Conservation (phyloP, 1,140 invertebrate species). For the Brachionus koreanus region DNA sequence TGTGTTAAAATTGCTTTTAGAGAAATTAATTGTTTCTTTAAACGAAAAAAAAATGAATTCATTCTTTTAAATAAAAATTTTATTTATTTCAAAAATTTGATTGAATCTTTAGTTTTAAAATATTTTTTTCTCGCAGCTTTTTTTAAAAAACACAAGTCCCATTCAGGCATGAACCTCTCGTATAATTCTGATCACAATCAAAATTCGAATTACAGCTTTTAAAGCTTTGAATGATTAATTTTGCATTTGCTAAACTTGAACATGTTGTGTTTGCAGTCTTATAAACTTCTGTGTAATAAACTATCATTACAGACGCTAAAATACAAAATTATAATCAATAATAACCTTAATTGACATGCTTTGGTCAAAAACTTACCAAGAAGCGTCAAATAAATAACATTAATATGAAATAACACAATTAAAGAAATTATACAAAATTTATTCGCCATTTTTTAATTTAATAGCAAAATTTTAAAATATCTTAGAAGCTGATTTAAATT, state of each 20-base stretch:
- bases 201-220: not conserved
- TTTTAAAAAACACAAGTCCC: not conserved
- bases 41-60: too few species aligned
- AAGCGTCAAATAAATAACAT: not conserved
- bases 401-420: not conserved
- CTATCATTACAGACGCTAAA: not conserved
- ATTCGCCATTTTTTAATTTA: constrained; percentile 17
- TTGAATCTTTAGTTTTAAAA: too few species aligned
- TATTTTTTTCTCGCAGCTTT: not conserved
- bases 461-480: not conserved
- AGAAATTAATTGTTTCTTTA: too few species aligned
- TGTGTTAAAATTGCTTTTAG: too few species aligned
- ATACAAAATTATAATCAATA: not conserved
- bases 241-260: not conserved
- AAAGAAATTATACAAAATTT: constrained; percentile 25
- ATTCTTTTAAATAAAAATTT: too few species aligned
- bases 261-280: not conserved
- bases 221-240: not conserved
- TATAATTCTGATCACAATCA: not conserved
- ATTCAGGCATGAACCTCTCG: not conserved
- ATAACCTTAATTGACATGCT: not conserved
- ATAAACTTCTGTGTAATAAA: not conserved
- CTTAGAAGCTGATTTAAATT: not conserved
- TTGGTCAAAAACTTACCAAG: constrained; percentile 8
- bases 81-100: too few species aligned